Evolutionary conservation across 2,888 invertebrate genomes (phyloP).

Genomic region (Cylloceria caligata): DNA sequence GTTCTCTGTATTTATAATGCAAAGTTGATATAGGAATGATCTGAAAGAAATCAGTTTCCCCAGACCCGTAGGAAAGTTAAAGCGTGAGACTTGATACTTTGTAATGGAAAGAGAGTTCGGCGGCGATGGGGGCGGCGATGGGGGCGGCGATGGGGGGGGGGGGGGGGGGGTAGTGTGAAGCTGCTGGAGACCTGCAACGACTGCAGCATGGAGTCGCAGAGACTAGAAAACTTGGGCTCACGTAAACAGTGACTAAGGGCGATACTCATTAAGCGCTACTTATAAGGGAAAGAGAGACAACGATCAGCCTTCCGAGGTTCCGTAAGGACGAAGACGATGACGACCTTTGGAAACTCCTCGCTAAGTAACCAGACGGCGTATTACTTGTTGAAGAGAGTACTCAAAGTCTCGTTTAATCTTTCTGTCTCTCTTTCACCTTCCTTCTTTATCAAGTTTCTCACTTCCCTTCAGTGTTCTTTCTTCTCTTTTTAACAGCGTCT

Average conservation of each 20-base stretch:
- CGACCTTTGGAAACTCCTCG: slow-evolving; percentile 51
- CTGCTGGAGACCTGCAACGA: slow-evolving; percentile 14
- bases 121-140: too few relatives aligned
- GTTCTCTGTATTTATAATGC: background rate
- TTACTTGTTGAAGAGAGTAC: slow-evolving; percentile 38
- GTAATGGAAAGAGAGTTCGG: slow-evolving; percentile 48
- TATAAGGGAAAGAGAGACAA: slow-evolving; percentile 47
- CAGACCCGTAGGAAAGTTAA: slow-evolving; percentile 32
- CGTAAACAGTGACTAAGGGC: slow-evolving; percentile 61
- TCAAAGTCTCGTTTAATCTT: slow-evolving; percentile 43
- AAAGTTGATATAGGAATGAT: background rate
- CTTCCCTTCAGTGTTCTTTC: slow-evolving; percentile 21
- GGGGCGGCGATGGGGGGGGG: background rate
- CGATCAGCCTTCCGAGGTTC: slow-evolving; percentile 15
- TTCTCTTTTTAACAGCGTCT: background rate
- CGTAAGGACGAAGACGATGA: slow-evolving; percentile 20
- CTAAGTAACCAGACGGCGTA: slow-evolving; percentile 59
- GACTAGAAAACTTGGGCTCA: slow-evolving; percentile 46
- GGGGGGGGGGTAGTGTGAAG: background rate
- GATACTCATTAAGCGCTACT: slow-evolving; percentile 64
- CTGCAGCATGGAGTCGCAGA: slow-evolving; percentile 41
- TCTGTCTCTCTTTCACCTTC: slow-evolving; percentile 11
- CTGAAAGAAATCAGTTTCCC: slow-evolving; percentile 41
- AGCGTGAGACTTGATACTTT: slow-evolving; percentile 46
- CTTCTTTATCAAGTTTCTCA: slow-evolving; percentile 9